Conservation (phyloP, 53 echinoderm and acorn worm species). For the Apostichopus leukothele region DNA sequence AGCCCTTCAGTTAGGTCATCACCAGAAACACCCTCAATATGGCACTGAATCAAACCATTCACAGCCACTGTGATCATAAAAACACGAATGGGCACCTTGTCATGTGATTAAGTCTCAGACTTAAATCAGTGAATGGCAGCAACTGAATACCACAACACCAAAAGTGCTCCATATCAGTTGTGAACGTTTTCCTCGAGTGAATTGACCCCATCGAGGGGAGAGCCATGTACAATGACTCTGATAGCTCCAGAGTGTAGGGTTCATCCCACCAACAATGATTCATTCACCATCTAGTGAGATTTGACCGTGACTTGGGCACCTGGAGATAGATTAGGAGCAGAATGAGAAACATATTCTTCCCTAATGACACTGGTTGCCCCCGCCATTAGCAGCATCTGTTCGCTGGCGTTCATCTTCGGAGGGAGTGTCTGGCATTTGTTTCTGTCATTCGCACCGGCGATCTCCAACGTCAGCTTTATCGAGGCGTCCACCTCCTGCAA, state of each 20-base stretch:
- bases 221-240: too few relatives aligned
- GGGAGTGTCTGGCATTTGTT: conserved; percentile 96
- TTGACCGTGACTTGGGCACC: conserved; percentile 68
- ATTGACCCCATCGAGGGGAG: too few relatives aligned
- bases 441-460: conserved; percentile 62
- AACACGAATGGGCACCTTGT: too few relatives aligned
- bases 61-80: too few relatives aligned
- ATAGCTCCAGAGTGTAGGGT: too few relatives aligned
- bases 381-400: conserved; percentile 84
- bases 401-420: conserved; percentile 94
- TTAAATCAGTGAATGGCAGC: too few relatives aligned
- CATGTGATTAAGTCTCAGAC: too few relatives aligned
- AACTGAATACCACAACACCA: too few relatives aligned
- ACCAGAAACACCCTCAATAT: conserved; percentile 13
- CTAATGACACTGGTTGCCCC: conserved; percentile 64
- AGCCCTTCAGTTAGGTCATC: conserved; percentile 14
- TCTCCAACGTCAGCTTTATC: conserved; percentile 58
- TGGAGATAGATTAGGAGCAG: conserved; percentile 96
- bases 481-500: conserved; percentile 70
- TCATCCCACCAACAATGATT: too few relatives aligned
- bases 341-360: conserved; percentile 87
- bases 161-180: too few relatives aligned
- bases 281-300: neutral
- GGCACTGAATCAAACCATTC: neutral
- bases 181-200: too few relatives aligned